These are phyloP conservation scores for Piezodorus guildinii DNA, from an alignment of 1,140 invertebrate species.

Conservation along the genomic window DNA sequence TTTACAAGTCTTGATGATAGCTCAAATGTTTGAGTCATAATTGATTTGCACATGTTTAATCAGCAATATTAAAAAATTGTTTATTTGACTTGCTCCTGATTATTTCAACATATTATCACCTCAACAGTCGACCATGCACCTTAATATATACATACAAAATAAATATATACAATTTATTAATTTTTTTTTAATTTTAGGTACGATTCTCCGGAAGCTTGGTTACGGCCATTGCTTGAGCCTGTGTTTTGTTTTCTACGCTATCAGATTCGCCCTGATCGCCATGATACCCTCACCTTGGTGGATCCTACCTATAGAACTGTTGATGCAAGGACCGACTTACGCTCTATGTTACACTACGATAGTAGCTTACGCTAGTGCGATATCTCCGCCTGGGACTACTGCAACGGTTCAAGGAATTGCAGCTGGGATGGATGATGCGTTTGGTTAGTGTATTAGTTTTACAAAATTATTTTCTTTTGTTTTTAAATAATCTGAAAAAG, in stretches of 20 bases:
- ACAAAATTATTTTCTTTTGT: too few species aligned
- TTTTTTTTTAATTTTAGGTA: slow-evolving; percentile 39
- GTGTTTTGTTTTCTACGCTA: slow-evolving; percentile 54
- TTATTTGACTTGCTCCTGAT: too few species aligned
- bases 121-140: too few species aligned
- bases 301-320: slow-evolving; percentile 52
- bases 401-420: slow-evolving; percentile 69
- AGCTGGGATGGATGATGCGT: slow-evolving; percentile 68
- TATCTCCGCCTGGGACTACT: slow-evolving; percentile 62
- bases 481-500: too few species aligned
- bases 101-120: too few species aligned
- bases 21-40: too few species aligned
- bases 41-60: too few species aligned
- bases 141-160: too few species aligned
- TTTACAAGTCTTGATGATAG: too few species aligned
- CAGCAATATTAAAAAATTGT: too few species aligned
- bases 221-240: slow-evolving; percentile 57
- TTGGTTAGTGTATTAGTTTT: slow-evolving; percentile 46
- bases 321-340: slow-evolving; percentile 65
- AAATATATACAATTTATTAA: neutral
- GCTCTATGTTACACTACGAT: slow-evolving; percentile 66
- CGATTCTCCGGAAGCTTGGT: slow-evolving; percentile 55
- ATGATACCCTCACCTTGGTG: slow-evolving; percentile 60
- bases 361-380: slow-evolving; percentile 59
- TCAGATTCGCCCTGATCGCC: slow-evolving; percentile 54